A percentile compares a stretch with the other conserved stretches of the same genome.
These are phyloP conservation scores for Pararge aegeria DNA, from an alignment of 1,140 invertebrate species.

Conservation along the genomic window DNA sequence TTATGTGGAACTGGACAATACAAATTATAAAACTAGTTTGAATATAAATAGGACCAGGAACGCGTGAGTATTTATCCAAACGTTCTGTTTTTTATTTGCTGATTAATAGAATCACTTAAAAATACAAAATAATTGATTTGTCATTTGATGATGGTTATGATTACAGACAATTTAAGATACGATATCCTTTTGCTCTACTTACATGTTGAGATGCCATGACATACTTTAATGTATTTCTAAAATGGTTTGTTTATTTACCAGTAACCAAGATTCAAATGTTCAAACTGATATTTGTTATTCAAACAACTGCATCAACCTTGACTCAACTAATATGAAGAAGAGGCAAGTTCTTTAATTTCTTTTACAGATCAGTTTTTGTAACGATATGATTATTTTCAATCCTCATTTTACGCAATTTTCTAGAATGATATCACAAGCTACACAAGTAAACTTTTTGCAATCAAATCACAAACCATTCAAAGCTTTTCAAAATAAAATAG, in stretches of 20 bases:
- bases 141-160: background rate
- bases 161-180: background rate
- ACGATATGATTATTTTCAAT: too few species aligned
- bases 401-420: background rate
- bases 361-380: too few species aligned
- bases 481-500: slow-evolving; percentile 33
- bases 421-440: slow-evolving; percentile 31
- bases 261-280: slow-evolving; percentile 29
- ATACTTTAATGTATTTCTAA: background rate
- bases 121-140: background rate
- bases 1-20: background rate
- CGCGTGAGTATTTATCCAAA: background rate
- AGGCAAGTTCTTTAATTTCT: background rate
- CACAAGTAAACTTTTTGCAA: slow-evolving; percentile 43
- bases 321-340: background rate
- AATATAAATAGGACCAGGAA: background rate
- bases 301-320: background rate
- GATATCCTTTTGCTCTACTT: too few species aligned
- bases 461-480: slow-evolving; percentile 22
- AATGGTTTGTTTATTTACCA: background rate
- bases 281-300: slow-evolving; percentile 30
- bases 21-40: background rate
- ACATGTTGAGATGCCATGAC: background rate
- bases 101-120: background rate
- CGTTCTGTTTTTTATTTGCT: too few species aligned